Evolutionary conservation across 2,888 invertebrate species (phyloP), one percentile per base, ranked within the genome.

Genomic region (Cyrtodaria siliqua): DNA sequence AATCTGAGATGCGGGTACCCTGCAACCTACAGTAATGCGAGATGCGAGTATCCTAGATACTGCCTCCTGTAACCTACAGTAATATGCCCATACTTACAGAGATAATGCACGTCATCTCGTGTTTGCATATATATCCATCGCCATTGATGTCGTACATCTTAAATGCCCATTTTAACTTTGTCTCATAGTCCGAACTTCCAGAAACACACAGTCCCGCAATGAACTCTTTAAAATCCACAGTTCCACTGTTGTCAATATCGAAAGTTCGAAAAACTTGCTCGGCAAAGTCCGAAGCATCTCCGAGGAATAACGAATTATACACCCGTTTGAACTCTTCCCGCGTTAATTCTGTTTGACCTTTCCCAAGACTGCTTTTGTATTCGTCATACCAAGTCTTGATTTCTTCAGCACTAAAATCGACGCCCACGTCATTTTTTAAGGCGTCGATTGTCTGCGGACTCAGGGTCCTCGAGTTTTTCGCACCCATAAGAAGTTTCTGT

Each of bases 201-300:
- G 85, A 85, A 18, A 85, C 71, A 33, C 79, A 82, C n/a, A 85
- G 47, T 3, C 85, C 85, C 16, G 82, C 55, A 12, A 83, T 57
- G 59, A 85, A 85, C 33, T 84, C 84, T 29, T 71, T 33, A 52
- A 84, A 84, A 23, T 81, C 69, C 14, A 84, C 80, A 8, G 49
- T 44, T 0, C 80, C 72, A 42, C 63, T 78, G 9, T 69, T 64
- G 49, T 84, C 64, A 2, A 53, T 59, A 60, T 84, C 84, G 60
- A 84, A 84, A 4, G 79, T 78, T 20, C 82, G 52, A 44, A 84
- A 84, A 12, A 82, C 74, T 18, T 82, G 76, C n/a, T 80, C 78
- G 12, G 82, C 82, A 44, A 82, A 84, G 4, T 69, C 64, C 0
- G 70, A 53, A 9, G 82, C 70, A 62, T 84, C 84, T 9, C 84